Evolutionary conservation across 2,888 invertebrate species (phyloP), one percentile per base, ranked within the genome.

Genomic region (Stenodera caucasica): DNA sequence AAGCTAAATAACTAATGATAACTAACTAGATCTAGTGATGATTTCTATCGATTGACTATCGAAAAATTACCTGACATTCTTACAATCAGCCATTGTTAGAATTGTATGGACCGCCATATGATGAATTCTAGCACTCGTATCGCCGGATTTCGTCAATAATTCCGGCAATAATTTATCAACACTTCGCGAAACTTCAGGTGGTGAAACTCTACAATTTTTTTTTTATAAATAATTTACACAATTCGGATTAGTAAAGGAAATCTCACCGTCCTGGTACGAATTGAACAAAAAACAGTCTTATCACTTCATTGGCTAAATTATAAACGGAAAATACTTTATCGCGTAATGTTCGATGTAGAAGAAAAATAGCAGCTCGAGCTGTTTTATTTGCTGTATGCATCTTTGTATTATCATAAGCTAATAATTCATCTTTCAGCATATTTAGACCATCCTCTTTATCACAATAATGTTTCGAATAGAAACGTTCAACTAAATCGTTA

Each of bases 311-410:
- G 0, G 94, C 92, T 68, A 90, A 85, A 76, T 89, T 91, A 79
- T 94, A 94, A 0, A 94, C 94, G 18, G 92, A 91, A 79, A 91
- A 93, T 14, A 95, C 94, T 75, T 94, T 94, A 77, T 95, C 95
- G 51, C 93, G 84, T 55, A 95, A 83, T 0, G 92, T 87, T 57
- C 94, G 83, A 77, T 94, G 93, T 33, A 94, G 80, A 21, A 95
- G 78, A 64, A 91, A 84, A 55, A 92, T 89, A 0, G 94, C 89
- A 0, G 93, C 94, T 18, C 94, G 82, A 0, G 92, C 91, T 0
- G 90, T 90, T 80, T 94, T 94, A 77, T 92, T 92, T 0, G 90
- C 86, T 0, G 85, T 84, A 67, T 85, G 83, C 72, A 79, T 76
- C 65, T 75, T 73, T 7, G 74, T 73, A 57, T 77, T 79, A 68